A percentile compares a stretch with the other conserved stretches of the same genome.
phyloP scores from a whole-genome alignment of 2,888 invertebrate genomes.

The Eupithecia subfuscata region DNA sequence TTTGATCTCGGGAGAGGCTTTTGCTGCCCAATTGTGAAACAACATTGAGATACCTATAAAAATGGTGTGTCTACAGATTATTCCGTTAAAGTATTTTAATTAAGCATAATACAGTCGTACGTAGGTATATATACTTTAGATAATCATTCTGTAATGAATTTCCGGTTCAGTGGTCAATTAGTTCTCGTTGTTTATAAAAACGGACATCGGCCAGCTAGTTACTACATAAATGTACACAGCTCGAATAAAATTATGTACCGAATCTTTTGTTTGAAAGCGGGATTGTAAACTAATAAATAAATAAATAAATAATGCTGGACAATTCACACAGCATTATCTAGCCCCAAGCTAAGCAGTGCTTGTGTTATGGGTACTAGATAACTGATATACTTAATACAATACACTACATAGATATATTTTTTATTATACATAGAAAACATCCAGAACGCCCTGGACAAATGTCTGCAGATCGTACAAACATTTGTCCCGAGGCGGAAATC shows the following conservation, averaged over 20 bases:
- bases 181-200: constrained; percentile 55
- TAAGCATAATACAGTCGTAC: neutral
- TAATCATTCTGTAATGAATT: constrained; percentile 55
- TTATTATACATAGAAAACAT: too few species aligned
- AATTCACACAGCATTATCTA: too few species aligned
- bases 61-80: neutral
- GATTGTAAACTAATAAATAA: neutral
- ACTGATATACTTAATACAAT: too few species aligned
- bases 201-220: constrained; percentile 30
- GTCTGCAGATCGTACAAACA: too few species aligned
- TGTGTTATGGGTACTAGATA: too few species aligned
- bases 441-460: too few species aligned
- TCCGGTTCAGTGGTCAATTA: constrained; percentile 58
- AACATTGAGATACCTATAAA: neutral
- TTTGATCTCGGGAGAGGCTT: neutral
- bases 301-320: too few species aligned
- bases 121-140: constrained; percentile 22
- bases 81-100: neutral
- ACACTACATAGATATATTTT: too few species aligned
- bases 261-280: neutral
- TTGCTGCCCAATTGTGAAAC: neutral
- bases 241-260: neutral
- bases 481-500: too few species aligned
- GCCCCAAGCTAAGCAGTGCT: too few species aligned
- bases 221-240: neutral